A percentile compares a stretch with the other conserved stretches of the same genome.
phyloP scores from a whole-genome alignment of 1,140 invertebrate genomes.

The Drosophila arizonae region DNA sequence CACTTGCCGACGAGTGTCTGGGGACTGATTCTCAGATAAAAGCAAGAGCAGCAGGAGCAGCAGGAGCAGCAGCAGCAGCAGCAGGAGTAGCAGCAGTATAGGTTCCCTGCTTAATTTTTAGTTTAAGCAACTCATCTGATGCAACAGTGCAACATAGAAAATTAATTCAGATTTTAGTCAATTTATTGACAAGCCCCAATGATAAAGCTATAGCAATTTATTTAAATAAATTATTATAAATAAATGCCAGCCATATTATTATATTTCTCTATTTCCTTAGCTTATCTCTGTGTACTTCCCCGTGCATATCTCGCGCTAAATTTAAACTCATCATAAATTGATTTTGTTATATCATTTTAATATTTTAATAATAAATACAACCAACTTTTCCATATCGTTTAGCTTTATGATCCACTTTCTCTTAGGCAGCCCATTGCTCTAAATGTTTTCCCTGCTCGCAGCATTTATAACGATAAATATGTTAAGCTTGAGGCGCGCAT shows the following conservation, averaged over 20 bases:
- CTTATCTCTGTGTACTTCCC: too few species aligned
- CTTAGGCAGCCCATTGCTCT: neutral
- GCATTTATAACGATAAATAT: constrained; percentile 5
- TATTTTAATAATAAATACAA: too few species aligned
- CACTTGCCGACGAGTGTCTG: constrained; percentile 44
- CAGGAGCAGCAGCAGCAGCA: neutral
- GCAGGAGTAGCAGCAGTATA: neutral
- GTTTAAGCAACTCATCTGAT: constrained; percentile 10
- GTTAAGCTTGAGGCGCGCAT: neutral
- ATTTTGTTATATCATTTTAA: too few species aligned
- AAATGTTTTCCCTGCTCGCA: neutral
- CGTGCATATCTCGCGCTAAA: too few species aligned
- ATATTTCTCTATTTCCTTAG: too few species aligned
- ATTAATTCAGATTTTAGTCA: too few species aligned
- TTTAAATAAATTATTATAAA: too few species aligned
- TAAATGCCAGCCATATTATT: too few species aligned
- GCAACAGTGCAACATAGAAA: neutral
- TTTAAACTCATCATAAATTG: too few species aligned
- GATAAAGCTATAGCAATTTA: too few species aligned
- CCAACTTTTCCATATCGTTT: neutral
- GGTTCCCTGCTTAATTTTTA: constrained; percentile 19
- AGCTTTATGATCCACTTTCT: constrained; percentile 18
- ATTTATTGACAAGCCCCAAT: too few species aligned
- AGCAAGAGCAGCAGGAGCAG: neutral
- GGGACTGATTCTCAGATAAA: constrained; percentile 39